Base-by-base conservation (phyloP, 2,888 invertebrate genomes). In the Trilocha varians region DNA sequence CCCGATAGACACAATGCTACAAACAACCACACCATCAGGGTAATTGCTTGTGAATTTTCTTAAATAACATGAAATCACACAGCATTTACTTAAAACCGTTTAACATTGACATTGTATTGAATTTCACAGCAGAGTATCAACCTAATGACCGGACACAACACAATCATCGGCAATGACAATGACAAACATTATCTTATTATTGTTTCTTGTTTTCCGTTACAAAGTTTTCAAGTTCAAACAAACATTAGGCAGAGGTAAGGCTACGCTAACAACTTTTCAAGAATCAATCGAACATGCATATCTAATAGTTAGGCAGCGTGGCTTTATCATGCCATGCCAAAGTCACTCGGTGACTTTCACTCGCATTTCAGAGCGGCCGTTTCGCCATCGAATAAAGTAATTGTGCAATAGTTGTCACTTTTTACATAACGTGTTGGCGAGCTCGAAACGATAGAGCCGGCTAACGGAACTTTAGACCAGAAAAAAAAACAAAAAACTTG, bases 371-470 rank as follows among this genome's bases (percentile, higher is more conserved):
- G 71, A 70, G 71, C 73, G 71, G 65, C 69, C 70, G 78, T 84
- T 84, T 84, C 84, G 78, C 77, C 83, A 77, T 79, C 79, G 71
- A 73, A 77, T 79, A 72, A 73, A 75, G 74, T 65, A 70, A 79
- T 85, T 84, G 83, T 84, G 84, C 74, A 85, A 85, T 67, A 66
- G 72, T 76, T 78, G 78, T 73, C 76, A 77, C 75, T 78, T 78
- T 79, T 85, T 84, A 83, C 77, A 78, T 83, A 84, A 84, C 74
- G 46, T 48, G 56, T 52, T 54, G 53, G 52, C 52, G 52, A 57
- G 52, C 43, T 39, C 53, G 46, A 52, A 54, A 52, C 54, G 52
- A 59, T 62, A 60, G 58, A 55, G 46, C 43, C 40, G 32, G 48
- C 49, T 58, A 55, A 52, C 48, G 47, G 37, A 43, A 43, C 34